These are phyloP conservation scores for Urocolius indicus DNA, from an alignment of 2,113 vertebrate genomes.

Conservation along the genomic window DNA sequence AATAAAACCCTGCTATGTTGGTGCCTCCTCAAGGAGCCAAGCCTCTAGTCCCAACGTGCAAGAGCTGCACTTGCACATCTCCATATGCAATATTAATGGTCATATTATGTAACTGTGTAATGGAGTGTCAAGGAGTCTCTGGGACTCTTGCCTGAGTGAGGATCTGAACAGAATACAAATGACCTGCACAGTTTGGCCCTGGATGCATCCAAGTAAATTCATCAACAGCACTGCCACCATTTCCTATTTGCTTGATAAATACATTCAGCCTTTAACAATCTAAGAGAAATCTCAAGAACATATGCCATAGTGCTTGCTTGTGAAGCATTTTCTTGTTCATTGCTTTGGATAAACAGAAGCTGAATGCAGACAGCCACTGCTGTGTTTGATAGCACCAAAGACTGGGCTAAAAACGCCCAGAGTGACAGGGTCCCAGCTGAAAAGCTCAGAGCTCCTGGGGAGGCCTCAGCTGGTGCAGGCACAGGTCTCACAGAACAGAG, in stretches of 20 bases:
- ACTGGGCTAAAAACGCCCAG: background rate
- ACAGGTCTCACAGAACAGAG: background rate
- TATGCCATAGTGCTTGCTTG: background rate
- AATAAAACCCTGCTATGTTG: background rate
- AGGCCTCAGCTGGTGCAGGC: background rate
- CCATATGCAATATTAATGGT: conserved; percentile 21
- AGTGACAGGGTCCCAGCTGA: background rate
- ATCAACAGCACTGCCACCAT: background rate
- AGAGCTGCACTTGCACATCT: background rate
- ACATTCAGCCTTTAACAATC: background rate
- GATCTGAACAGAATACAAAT: background rate
- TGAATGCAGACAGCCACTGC: background rate
- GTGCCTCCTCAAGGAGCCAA: conserved; percentile 11
- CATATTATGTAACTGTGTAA: conserved; percentile 2
- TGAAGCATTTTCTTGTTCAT: background rate
- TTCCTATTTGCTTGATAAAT: background rate
- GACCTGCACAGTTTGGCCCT: background rate
- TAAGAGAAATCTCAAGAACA: background rate
- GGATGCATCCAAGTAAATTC: background rate
- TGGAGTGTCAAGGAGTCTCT: background rate
- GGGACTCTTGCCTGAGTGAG: background rate
- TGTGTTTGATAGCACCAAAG: background rate
- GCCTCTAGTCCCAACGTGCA: background rate
- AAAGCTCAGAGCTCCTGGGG: background rate
- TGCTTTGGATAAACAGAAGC: background rate